Evolutionary conservation across 1,140 invertebrate genomes (phyloP).

Genomic region (Ceratina calcarata): DNA sequence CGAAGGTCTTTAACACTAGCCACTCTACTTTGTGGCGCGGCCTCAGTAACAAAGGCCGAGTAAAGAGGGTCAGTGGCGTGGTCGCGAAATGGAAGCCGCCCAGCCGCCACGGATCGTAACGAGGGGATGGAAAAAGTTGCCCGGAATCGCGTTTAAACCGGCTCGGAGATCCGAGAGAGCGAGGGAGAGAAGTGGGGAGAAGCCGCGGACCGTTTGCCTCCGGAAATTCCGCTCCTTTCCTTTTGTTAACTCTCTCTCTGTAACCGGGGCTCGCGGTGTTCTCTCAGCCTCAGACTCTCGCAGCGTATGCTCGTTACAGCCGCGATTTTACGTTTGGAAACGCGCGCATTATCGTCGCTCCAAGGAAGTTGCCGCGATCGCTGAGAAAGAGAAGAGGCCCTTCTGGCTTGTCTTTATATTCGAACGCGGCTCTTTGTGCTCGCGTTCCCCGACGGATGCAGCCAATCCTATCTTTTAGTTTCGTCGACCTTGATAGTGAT

Average conservation of each 20-base stretch:
- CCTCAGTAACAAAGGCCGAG: not conserved
- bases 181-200: not conserved
- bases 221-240: constrained; percentile 18
- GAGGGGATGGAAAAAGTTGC: constrained; percentile 2
- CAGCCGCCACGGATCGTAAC: constrained; percentile 1
- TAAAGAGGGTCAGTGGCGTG: constrained; percentile 14
- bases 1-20: not conserved
- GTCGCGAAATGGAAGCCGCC: constrained; percentile 5
- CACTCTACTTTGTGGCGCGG: not conserved
- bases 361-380: not conserved
- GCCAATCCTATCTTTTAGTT: too few relatives aligned
- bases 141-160: constrained; percentile 10
- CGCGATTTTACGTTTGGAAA: constrained; percentile 16
- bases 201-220: not conserved
- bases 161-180: not conserved
- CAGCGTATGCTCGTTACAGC: not conserved
- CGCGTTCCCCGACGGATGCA: too few relatives aligned
- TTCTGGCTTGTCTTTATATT: not conserved
- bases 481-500: too few relatives aligned
- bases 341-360: not conserved
- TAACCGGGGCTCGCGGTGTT: not conserved
- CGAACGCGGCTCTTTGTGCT: not conserved
- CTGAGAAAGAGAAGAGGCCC: not conserved
- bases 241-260: constrained; percentile 9
- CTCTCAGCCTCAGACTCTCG: not conserved